Percentiles rank a stretch among this genome's conserved stretches.
Evolutionary conservation across 2,888 invertebrate species (phyloP).

Genomic region (Drosophila falleni): DNA sequence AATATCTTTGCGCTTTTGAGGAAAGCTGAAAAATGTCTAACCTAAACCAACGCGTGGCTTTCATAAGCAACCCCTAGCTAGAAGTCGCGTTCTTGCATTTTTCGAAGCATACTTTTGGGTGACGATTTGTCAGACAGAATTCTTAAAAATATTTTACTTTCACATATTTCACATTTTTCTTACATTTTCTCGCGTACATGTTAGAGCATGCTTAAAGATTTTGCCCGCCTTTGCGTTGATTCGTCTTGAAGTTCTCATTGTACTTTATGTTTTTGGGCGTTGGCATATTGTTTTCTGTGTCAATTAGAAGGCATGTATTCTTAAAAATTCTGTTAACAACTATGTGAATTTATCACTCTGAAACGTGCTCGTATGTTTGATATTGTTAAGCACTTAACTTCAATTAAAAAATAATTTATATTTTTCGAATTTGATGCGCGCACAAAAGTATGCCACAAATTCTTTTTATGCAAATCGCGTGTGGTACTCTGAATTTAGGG

Average conservation of each 20-base stretch:
- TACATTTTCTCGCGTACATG: slow-evolving; percentile 13
- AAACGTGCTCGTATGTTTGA: neutral
- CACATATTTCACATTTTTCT: slow-evolving; percentile 23
- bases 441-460: slow-evolving; percentile 42
- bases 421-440: neutral
- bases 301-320: slow-evolving; percentile 3
- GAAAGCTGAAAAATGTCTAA: slow-evolving; percentile 16
- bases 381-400: neutral
- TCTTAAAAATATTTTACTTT: slow-evolving; percentile 34
- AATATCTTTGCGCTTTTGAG: slow-evolving; percentile 54
- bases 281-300: slow-evolving; percentile 18
- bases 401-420: neutral
- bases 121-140: slow-evolving; percentile 13
- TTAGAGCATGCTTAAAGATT: slow-evolving; percentile 24
- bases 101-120: slow-evolving; percentile 66
- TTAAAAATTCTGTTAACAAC: neutral
- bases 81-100: slow-evolving; percentile 46
- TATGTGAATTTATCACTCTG: neutral
- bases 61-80: slow-evolving; percentile 45
- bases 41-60: slow-evolving; percentile 30
- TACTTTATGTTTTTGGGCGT: slow-evolving; percentile 29
- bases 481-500: slow-evolving; percentile 17
- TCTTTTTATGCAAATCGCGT: neutral
- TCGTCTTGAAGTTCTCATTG: slow-evolving; percentile 43
- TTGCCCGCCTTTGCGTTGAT: slow-evolving; percentile 48